Base-by-base conservation (phyloP, 1,140 invertebrate species). In the Euura lappo region DNA sequence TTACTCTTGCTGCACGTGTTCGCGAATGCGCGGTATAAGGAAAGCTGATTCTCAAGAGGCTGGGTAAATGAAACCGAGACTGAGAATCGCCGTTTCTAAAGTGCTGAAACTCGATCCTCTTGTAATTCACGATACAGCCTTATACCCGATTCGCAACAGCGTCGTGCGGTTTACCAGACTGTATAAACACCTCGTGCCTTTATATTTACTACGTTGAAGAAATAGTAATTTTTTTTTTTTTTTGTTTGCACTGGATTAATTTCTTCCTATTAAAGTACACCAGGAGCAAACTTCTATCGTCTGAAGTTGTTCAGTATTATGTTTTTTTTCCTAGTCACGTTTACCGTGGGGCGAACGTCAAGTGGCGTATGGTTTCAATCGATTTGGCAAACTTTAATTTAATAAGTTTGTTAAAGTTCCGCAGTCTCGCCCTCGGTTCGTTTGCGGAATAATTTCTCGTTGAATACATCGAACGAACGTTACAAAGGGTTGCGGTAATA, bases 101-200 rank as follows among this genome's bases (percentile, higher is more conserved):
- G 74, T 76, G 77, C 74, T 83, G 85, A 84, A 88, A 88, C 82
- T 80, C 80, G 85, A 87, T 87, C 86, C 85, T 86, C 86, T 81
- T 84, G 85, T 87, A 88, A 88, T 86, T 87, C 86, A 86, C 84
- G 84, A 84, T 84, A n/a, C 51, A 8, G 10, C 13, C 51, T 60
- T 28, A 28, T 28, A 28, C 28, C 51, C 51, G 51, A 60, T n/a
- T 51, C 47, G 28, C 28, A 28, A 28, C 28, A 28, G 1, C 28
- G 7, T 60, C 51, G 51, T 8, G 51, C 51, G 85, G 85, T 85
- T 87, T 87, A 83, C 84, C 84, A 81, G 6, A 60, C 6, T 60
- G 51, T n/a, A 60, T 28, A 28, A 28, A 28, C 28, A 28, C 28
- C 28, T 60, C 51, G 8, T 60, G 51, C 10, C 51, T 60, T 83